These are phyloP conservation scores for Takifugu bimaculatus DNA, from an alignment of 2,113 vertebrate species.

Conservation along the genomic window DNA sequence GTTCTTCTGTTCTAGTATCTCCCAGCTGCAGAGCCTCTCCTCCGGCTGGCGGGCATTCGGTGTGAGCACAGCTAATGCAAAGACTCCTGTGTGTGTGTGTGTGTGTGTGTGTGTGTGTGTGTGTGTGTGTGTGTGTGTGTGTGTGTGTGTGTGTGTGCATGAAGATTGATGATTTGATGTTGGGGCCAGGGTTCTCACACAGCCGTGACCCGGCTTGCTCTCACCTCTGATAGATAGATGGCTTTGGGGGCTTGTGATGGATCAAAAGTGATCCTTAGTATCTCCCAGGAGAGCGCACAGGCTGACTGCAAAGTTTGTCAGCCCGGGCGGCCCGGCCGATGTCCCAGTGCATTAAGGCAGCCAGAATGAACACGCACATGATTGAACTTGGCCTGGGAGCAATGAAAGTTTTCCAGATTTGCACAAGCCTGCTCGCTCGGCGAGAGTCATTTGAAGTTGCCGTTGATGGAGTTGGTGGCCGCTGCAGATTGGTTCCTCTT, in stretches of 20 bases:
- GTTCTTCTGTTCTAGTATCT: conserved; percentile 41
- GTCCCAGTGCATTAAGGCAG: conserved; percentile 24
- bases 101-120: no score
- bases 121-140: no score
- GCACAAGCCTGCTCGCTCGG: conserved; percentile 3
- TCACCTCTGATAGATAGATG: conserved; percentile 75
- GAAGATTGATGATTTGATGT: conserved; percentile 58
- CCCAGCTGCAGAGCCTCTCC: conserved; percentile 37
- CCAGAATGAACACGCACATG: conserved; percentile 37
- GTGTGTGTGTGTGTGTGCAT: conserved; percentile 18
- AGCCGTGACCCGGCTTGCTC: conserved; percentile 48
- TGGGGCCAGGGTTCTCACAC: conserved; percentile 33
- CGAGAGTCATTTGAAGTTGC: conserved; percentile 36
- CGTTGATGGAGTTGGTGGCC: conserved; percentile 14
- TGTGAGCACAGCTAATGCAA: conserved; percentile 45
- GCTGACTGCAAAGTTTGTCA: conserved; percentile 59
- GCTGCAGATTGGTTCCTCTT: conserved; percentile 3
- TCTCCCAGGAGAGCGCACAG: conserved; percentile 71
- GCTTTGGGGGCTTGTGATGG: conserved; percentile 71
- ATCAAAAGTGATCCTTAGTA: conserved; percentile 79
- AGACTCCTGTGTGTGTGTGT: conserved; percentile 40
- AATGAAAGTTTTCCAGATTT: conserved; percentile 42
- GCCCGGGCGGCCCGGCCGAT: conserved; percentile 10
- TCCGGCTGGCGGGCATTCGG: conserved; percentile 46
- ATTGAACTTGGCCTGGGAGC: conserved; percentile 44